These are phyloP conservation scores for Drosophila auraria DNA, from an alignment of 1,140 invertebrate species.

Conservation along the genomic window DNA sequence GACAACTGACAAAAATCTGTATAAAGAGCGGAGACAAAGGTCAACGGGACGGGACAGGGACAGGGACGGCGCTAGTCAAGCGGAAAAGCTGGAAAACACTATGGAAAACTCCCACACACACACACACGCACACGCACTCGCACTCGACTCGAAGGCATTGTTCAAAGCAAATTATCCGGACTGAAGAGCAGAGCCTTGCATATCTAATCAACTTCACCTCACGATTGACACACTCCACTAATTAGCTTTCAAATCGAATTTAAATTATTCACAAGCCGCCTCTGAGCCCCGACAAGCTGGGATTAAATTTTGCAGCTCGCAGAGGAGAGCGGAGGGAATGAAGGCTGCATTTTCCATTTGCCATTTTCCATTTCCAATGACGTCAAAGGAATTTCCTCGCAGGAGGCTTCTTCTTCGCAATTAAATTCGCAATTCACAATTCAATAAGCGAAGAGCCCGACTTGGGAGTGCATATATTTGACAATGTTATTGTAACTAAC, in stretches of 20 bases:
- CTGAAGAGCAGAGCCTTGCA: conserved; percentile 14
- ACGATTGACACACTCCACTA: conserved; percentile 32
- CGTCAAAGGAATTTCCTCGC: conserved; percentile 10
- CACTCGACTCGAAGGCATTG: background rate
- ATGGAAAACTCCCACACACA: background rate
- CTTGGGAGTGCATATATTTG: conserved; percentile 6
- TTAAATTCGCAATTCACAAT: conserved; percentile 14
- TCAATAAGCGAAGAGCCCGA: conserved; percentile 1
- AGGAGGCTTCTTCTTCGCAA: background rate
- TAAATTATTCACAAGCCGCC: conserved; percentile 34
- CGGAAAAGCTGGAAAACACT: conserved; percentile 20
- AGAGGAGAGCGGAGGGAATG: background rate
- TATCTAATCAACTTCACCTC: conserved; percentile 26
- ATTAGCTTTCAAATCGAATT: conserved; percentile 50
- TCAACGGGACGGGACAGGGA: conserved; percentile 3
- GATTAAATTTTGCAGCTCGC: conserved; percentile 6
- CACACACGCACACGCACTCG: background rate
- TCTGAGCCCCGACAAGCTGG: conserved; percentile 2
- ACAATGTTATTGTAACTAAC: conserved; percentile 16
- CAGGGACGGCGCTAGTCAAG: background rate
- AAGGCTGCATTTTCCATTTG: background rate
- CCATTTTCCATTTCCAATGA: conserved; percentile 3
- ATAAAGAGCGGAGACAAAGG: conserved; percentile 43
- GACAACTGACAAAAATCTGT: conserved; percentile 54
- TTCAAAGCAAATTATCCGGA: conserved; percentile 22